phyloP scores from a whole-genome alignment of 2,797 vertebrate species.

The Serranus cabrilla region DNA sequence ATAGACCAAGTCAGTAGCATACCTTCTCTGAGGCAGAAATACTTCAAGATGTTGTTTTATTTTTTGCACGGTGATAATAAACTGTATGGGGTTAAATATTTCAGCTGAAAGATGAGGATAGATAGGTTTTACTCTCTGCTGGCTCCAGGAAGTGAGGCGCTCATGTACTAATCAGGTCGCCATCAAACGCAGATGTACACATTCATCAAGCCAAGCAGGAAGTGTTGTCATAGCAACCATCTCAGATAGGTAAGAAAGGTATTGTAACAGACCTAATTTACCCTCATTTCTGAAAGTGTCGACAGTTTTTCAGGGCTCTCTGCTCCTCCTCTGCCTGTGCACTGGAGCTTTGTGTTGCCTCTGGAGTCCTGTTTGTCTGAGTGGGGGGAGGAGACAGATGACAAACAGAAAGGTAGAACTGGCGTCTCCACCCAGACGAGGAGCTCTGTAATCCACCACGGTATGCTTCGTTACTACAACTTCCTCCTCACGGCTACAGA shows the following conservation, averaged over 20 bases:
- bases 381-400: slow-evolving; percentile 1
- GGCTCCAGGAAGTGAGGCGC: slow-evolving; percentile 36
- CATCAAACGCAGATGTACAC: slow-evolving; percentile 46
- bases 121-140: slow-evolving; percentile 1
- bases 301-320: background rate
- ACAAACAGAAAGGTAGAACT: slow-evolving; percentile 22
- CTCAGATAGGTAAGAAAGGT: slow-evolving; percentile 44
- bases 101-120: background rate
- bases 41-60: background rate
- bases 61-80: background rate
- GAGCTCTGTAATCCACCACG: slow-evolving; percentile 13
- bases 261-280: slow-evolving; percentile 8
- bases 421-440: slow-evolving; percentile 25
- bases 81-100: background rate
- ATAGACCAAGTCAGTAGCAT: background rate
- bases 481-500: slow-evolving; percentile 7
- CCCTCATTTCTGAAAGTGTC: slow-evolving; percentile 13
- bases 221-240: slow-evolving; percentile 64
- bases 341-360: slow-evolving; percentile 3
- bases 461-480: slow-evolving; percentile 9
- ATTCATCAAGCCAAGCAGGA: slow-evolving; percentile 54
- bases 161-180: slow-evolving; percentile 49
- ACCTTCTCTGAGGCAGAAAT: background rate
- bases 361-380: slow-evolving; percentile 7
- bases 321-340: background rate